phyloP scores from a whole-genome alignment of 1,140 invertebrate species.

The Lepidurus apus region DNA sequence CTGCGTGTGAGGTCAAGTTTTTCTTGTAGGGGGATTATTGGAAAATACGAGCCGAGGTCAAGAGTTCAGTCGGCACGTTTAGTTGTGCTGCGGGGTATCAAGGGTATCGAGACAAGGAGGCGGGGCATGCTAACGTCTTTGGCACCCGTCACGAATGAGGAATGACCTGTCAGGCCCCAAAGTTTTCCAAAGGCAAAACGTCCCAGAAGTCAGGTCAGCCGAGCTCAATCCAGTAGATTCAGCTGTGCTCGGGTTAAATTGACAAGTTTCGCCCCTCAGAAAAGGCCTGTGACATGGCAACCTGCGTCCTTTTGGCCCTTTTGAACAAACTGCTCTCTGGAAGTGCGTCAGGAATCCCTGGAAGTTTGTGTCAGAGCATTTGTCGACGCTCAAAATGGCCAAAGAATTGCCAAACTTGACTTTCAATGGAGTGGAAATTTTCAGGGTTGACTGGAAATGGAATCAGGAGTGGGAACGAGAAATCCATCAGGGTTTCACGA shows the following conservation, averaged over 20 bases:
- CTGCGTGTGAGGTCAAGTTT: neutral
- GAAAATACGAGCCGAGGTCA: slow-evolving; percentile 13
- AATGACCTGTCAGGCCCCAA: neutral
- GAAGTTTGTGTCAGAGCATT: neutral
- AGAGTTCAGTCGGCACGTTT: neutral
- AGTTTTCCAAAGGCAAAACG: neutral
- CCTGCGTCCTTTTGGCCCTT: slow-evolving; percentile 9
- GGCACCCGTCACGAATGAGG: slow-evolving; percentile 17
- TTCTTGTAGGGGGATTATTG: neutral
- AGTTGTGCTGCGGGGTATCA: neutral
- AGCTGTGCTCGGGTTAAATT: slow-evolving; percentile 1
- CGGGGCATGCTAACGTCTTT: slow-evolving; percentile 12
- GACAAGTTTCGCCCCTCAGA: neutral
- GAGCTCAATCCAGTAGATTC: neutral
- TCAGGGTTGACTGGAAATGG: neutral
- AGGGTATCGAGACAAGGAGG: neutral
- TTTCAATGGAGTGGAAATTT: neutral
- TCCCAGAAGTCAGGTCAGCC: neutral
- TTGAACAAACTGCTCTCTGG: neutral
- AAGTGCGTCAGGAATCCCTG: neutral
- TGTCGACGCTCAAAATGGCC: neutral
- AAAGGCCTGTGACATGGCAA: neutral
- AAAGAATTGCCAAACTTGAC: neutral
- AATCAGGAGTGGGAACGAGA: neutral
- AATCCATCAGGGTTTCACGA: neutral